These are phyloP conservation scores for Hucho hucho DNA, from an alignment of 2,113 vertebrate species.

Conservation along the genomic window DNA sequence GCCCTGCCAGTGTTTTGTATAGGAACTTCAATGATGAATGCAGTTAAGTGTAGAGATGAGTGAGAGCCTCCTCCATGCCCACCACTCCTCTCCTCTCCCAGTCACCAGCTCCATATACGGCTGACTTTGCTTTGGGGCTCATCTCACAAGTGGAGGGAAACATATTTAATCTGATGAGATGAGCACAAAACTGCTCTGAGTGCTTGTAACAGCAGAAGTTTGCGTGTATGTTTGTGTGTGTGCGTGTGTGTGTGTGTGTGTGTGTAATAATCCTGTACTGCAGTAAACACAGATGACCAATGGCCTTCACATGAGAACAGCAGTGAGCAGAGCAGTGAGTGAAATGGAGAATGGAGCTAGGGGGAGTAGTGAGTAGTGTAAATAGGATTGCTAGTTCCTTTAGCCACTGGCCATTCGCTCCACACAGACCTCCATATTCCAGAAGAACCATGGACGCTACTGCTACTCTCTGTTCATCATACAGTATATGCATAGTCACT, in stretches of 20 bases:
- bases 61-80: conserved; percentile 6
- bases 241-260: background rate
- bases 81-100: background rate
- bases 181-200: conserved; percentile 15
- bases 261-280: background rate
- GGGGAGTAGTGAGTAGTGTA: background rate
- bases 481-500: too few species aligned
- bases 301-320: conserved; percentile 2
- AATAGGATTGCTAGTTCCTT: background rate
- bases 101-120: background rate
- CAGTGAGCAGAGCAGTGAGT: background rate
- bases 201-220: conserved; percentile 19
- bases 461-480: too few species aligned
- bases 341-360: background rate
- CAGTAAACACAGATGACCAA: conserved; percentile 8
- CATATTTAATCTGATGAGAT: conserved; percentile 45
- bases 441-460: conserved; percentile 7
- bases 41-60: conserved; percentile 27
- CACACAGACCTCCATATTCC: background rate
- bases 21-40: conserved; percentile 49
- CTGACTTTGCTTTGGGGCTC: conserved; percentile 20
- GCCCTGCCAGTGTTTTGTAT: conserved; percentile 38
- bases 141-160: conserved; percentile 27
- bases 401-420: background rate
- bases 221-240: background rate